A percentile compares a stretch with the other conserved stretches of the same genome.
These are phyloP conservation scores for Cosmorhoe ocellata DNA, from an alignment of 2,888 invertebrate genomes.

Conservation along the genomic window DNA sequence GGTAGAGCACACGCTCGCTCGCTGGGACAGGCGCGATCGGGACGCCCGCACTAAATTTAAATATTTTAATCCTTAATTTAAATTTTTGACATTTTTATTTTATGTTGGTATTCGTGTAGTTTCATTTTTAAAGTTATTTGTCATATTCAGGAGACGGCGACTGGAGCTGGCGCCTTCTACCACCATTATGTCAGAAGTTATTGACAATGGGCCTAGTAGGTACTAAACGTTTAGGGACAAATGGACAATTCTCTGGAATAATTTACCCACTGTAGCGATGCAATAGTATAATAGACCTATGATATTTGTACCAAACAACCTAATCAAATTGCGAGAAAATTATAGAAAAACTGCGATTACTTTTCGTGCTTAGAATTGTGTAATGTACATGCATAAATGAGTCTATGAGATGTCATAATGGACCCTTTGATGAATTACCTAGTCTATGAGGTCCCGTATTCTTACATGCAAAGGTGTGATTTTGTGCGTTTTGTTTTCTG, in stretches of 20 bases:
- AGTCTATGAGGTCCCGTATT: too few species aligned
- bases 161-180: constrained; percentile 69
- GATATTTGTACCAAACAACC: too few species aligned
- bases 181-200: constrained; percentile 55
- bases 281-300: background rate
- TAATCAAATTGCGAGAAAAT: too few species aligned
- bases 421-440: too few species aligned
- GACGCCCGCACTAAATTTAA: constrained; percentile 81
- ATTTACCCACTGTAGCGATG: too few species aligned
- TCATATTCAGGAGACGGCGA: constrained; percentile 75
- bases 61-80: constrained; percentile 83
- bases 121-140: constrained; percentile 81
- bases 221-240: constrained; percentile 33
- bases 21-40: constrained; percentile 55
- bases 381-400: too few species aligned
- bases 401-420: too few species aligned
- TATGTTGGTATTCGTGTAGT: constrained; percentile 82
- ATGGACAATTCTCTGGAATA: constrained; percentile 28
- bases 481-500: too few species aligned
- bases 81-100: constrained; percentile 83
- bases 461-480: too few species aligned
- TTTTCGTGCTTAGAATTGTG: too few species aligned
- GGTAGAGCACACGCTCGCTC: constrained; percentile 31
- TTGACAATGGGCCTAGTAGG: constrained; percentile 42
- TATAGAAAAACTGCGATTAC: too few species aligned